A percentile compares a stretch with the other conserved stretches of the same genome.
Conservation (phyloP, 2,797 vertebrate species). For the Discoglossus pictus region DNA sequence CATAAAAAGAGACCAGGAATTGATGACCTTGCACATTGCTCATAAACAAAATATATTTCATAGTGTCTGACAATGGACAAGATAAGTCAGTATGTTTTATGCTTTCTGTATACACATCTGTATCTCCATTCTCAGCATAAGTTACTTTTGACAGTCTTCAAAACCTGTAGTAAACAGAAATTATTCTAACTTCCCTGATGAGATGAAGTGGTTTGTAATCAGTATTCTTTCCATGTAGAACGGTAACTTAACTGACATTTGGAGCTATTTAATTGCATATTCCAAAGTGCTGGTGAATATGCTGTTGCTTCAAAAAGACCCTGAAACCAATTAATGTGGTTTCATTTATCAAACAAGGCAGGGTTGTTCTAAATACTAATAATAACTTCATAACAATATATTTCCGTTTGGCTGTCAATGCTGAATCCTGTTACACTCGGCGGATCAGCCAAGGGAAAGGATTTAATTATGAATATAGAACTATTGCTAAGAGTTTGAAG, state of each 20-base stretch:
- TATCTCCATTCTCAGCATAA: constrained; percentile 22
- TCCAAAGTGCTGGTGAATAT: constrained; percentile 65
- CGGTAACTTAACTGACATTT: constrained; percentile 71
- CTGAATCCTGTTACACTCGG: constrained; percentile 39
- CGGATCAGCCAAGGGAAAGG: constrained; percentile 44
- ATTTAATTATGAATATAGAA: constrained; percentile 51
- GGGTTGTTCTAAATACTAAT: constrained; percentile 72
- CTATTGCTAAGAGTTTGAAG: constrained; percentile 8
- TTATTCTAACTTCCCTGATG: constrained; percentile 50
- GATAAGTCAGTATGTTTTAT: constrained; percentile 20
- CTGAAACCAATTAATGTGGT: constrained; percentile 83
- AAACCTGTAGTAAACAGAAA: constrained; percentile 40
- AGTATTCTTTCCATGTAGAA: constrained; percentile 70
- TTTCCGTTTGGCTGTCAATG: constrained; percentile 61
- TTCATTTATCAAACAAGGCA: constrained; percentile 81
- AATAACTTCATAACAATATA: constrained; percentile 74
- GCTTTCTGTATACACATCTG: constrained; percentile 24
- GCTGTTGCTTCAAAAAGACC: constrained; percentile 66
- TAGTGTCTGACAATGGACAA: constrained; percentile 30
- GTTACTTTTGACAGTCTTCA: constrained; percentile 46
- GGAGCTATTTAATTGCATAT: constrained; percentile 80
- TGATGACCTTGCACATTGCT: constrained; percentile 43
- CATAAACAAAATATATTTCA: constrained; percentile 23
- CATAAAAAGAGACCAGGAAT: constrained; percentile 40
- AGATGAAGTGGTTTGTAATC: constrained; percentile 67